Base-by-base conservation (phyloP, 23 tunicate genomes). In the Styela clava region DNA sequence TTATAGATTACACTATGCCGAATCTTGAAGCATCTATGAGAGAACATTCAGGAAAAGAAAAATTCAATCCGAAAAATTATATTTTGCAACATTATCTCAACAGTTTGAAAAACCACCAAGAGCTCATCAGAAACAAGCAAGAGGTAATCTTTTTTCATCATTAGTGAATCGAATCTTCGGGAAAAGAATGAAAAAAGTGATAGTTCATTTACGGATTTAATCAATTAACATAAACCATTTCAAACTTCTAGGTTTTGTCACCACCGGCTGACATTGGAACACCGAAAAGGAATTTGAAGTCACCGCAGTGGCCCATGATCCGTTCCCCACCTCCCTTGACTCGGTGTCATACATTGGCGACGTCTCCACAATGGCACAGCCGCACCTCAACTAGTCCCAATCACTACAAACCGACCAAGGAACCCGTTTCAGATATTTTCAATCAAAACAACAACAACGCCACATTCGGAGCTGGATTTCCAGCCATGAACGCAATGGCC, bases 71-170 rank as follows among this genome's bases (percentile, higher is more conserved):
- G 18, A 91, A 91, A 35, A 91, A 78, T 71, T 44, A 37, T 74
- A 82, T 91, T 72, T 33, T 91, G 87, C 69, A 82, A 3, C 88
- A 91, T 63, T 91, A 85, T 64, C 68, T 91, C 68, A 81, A 80
- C 74, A 91, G 89, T 71, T 25, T 85, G 78, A 56, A 78, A 23
- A 52, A n/a, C 12, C 71, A 67, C 31, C 71, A 67, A 67, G 31
- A 67, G 71, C 31, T 67, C 31, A 12, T 67, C 16, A 12, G 30
- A 18, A 67, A 67, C 71, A 67, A 29, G 31, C 71, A 67, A 67
- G 31, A 67, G 2, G 31, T 25, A 67, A 24, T 18, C 19, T 27
- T 27, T 67, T 67, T 67, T 5, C 7, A 44, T n/a, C n/a, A n/a
- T n/a, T n/a, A n/a, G n/a, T n/a, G n/a, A n/a, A n/a, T n/a, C n/a